Base-by-base conservation (phyloP, 92 coral and sea anemone species). In the Palythoa grandiflora region DNA sequence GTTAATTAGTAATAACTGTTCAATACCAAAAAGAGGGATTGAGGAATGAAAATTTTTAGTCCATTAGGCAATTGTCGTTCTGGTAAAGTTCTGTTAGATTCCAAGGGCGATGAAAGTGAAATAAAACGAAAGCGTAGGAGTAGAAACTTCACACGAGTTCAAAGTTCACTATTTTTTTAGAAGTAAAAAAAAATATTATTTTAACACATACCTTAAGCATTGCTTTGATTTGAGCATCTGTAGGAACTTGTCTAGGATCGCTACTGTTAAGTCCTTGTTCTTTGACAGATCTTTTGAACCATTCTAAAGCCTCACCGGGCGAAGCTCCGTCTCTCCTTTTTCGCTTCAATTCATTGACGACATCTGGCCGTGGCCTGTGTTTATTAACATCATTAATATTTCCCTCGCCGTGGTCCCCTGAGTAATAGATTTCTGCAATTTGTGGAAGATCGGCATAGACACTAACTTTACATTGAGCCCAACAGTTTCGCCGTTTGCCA, bases 371-470 rank as follows among this genome's bases (percentile, higher is more conserved):
- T 0, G 93, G 94, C 55, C 98, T 91, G 83, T 96, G 98, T 76
- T 90, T 90, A 57, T 96, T 92, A 0, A 92, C 91, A 75, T 95
- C 96, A 47, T 94, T 89, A 39, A 96, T 92, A 75, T 96, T 91
- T 38, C 98, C 98, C 70, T 86, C 84, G 47, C 98, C 98, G 71
- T 96, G 98, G 60, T 95, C 87, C 35, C 98, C 98, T 15, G 98
- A 93, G 77, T 93, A 96, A 78, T 94, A 96, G 65, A 96, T 88
- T 77, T 94, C 97, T 16, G 98, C 95, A 60, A 93, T 73, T 55
- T 93, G 89, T 10, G 98, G 92, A 60, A 77, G 68, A 83, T 96
- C 98, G 20, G 94, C 98, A 55, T 94, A 96, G 12, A 96, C 89
- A 38, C 95, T 93, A 10, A 96, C 95, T 88, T 96, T 96, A 76